Percentiles rank a stretch among this genome's conserved stretches.
Conservation (phyloP, 1,140 invertebrate species). For the Sycophila sp. region DNA sequence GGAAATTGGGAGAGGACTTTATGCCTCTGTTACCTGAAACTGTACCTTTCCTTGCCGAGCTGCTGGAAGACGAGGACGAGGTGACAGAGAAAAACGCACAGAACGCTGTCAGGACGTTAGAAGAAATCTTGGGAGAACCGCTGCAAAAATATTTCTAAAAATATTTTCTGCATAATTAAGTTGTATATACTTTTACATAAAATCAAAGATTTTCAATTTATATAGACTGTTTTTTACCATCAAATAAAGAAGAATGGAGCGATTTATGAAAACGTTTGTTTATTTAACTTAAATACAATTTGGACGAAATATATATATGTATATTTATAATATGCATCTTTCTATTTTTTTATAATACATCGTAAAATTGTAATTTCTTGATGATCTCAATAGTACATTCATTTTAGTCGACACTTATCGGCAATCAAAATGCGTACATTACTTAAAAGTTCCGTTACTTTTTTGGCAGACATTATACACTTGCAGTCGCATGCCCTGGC, state of each 20-base stretch:
- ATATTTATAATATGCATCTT: slow-evolving; percentile 39
- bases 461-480: background rate
- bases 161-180: background rate
- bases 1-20: slow-evolving; percentile 84
- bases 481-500: background rate
- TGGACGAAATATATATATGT: slow-evolving; percentile 56
- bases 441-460: background rate
- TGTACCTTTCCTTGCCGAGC: slow-evolving; percentile 83
- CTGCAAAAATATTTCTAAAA: slow-evolving; percentile 83
- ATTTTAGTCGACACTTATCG: slow-evolving; percentile 6
- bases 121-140: slow-evolving; percentile 84
- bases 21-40: slow-evolving; percentile 83
- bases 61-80: slow-evolving; percentile 85
- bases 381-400: slow-evolving; percentile 37
- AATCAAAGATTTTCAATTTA: background rate
- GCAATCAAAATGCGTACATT: slow-evolving; percentile 3
- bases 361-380: slow-evolving; percentile 40
- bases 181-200: slow-evolving; percentile 31
- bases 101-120: slow-evolving; percentile 79
- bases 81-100: slow-evolving; percentile 80
- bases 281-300: slow-evolving; percentile 56
- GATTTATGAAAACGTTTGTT: slow-evolving; percentile 53
- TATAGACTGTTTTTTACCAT: background rate
- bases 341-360: slow-evolving; percentile 50
- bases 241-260: slow-evolving; percentile 2